Conservation (phyloP, 2,888 invertebrate species). For the Synanthedon tipuliformis region DNA sequence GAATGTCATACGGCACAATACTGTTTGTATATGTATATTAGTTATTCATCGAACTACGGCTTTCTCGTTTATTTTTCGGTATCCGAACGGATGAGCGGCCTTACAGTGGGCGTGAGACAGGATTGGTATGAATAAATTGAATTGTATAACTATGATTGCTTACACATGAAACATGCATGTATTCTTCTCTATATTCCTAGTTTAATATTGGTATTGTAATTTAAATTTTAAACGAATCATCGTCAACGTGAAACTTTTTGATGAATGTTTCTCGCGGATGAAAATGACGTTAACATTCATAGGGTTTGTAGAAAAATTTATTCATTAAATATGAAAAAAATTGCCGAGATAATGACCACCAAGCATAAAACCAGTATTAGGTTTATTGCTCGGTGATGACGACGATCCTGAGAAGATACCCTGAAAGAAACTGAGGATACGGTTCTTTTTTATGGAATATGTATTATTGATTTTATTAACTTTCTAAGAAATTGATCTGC, state of each 20-base stretch:
- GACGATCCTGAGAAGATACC: too few species aligned
- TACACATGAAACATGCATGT: slow-evolving; percentile 36
- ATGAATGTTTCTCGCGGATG: not conserved
- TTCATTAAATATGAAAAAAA: too few species aligned
- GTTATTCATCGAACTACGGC: slow-evolving; percentile 40
- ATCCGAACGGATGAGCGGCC: slow-evolving; percentile 34
- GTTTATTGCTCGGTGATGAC: too few species aligned
- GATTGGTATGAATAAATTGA: slow-evolving; percentile 55
- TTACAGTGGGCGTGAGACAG: slow-evolving; percentile 41
- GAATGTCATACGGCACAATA: slow-evolving; percentile 8
- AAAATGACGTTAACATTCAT: not conserved
- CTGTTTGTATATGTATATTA: slow-evolving; percentile 9
- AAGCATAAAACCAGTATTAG: too few species aligned
- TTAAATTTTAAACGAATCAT: slow-evolving; percentile 9
- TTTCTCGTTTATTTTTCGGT: slow-evolving; percentile 43
- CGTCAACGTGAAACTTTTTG: not conserved
- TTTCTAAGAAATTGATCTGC: too few species aligned
- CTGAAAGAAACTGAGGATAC: too few species aligned
- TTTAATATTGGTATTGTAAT: slow-evolving; percentile 30
- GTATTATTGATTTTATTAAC: too few species aligned
- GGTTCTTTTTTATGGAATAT: too few species aligned
- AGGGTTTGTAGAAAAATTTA: too few species aligned
- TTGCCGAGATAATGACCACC: too few species aligned
- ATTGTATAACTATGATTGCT: slow-evolving; percentile 47
- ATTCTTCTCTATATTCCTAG: slow-evolving; percentile 22